A percentile compares a stretch with the other conserved stretches of the same genome.
Evolutionary conservation across 2,888 invertebrate genomes (phyloP).

Genomic region (Polyploca ridens): DNA sequence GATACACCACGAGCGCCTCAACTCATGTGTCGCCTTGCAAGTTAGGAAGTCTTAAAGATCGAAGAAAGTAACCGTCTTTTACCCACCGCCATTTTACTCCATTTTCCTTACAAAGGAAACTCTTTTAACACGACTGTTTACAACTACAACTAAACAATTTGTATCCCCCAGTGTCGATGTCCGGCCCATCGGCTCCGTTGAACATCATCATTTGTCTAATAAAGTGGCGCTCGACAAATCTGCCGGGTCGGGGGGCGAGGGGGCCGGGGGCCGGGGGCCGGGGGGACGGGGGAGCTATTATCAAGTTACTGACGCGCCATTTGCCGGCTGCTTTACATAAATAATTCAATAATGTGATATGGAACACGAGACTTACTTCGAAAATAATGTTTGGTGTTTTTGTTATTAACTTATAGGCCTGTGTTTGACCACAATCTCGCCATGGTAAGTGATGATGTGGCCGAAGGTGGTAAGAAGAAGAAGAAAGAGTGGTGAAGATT

Average conservation of each 20-base stretch:
- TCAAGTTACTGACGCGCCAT: conserved; percentile 68
- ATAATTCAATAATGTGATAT: conserved; percentile 57
- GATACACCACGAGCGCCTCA: too few species aligned
- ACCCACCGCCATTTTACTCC: not conserved
- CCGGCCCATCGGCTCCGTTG: conserved; percentile 36
- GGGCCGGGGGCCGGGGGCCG: conserved; percentile 8
- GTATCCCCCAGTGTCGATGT: conserved; percentile 20
- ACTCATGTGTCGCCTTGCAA: too few species aligned
- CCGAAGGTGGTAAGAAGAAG: too few species aligned
- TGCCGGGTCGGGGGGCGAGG: not conserved
- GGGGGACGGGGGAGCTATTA: conserved; percentile 47
- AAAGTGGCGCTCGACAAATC: conserved; percentile 25
- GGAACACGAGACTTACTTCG: conserved; percentile 14
- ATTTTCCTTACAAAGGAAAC: not conserved
- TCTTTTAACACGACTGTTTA: not conserved
- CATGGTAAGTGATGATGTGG: too few species aligned
- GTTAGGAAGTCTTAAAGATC: too few species aligned
- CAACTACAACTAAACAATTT: conserved; percentile 16
- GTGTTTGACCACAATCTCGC: too few species aligned
- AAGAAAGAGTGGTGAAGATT: too few species aligned
- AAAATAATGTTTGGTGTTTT: not conserved
- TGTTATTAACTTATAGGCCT: too few species aligned
- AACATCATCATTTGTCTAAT: conserved; percentile 51
- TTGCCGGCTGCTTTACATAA: conserved; percentile 67
- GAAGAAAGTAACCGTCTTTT: too few species aligned